Evolutionary conservation across 2,797 vertebrate species (phyloP), one percentile per base, ranked within the genome.

Genomic region (Phrynocephalus guinanensis): DNA sequence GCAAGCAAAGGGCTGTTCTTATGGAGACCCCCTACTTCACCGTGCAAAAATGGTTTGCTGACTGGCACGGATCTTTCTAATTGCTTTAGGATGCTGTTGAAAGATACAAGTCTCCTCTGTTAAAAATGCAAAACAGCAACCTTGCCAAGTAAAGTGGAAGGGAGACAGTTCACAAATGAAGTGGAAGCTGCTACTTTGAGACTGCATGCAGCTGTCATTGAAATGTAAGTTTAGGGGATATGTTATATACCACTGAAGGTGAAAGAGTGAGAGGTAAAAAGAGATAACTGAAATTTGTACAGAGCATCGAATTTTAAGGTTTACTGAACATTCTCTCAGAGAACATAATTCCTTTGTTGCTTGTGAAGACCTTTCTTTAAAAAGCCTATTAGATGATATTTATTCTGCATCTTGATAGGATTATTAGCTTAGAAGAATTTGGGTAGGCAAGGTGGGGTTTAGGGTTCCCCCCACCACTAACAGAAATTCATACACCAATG

Each of bases 31-130:
- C 71, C 38, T 75, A 83, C 84, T 83, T 30, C 70, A 63, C 28
- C 85, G 80, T 72, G 67, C 89, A 84, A 83, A 91, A 82, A 70
- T 56, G 78, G 70, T 76, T 84, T 91, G 60, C n/a, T 90, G 85
- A 86, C n/a, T 81, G 76, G 84, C 88, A 68, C 76, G 6, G 0
- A 72, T 86, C 68, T 66, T 78, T 75, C 67, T 81, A 89, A 91
- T 87, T 89, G 44, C 79, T 87, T 90, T 78, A 75, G 75, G 70
- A 22, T 13, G 78, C 82, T 91, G 63, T 67, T 78, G 16, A 75
- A 66, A 88, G 71, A 50, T 71, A 86, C 56, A 80, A 83, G 22
- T 33, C 18, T 90, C 16, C 48, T 78, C n/a, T 20, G 60, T 71
- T 56, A 44, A 16, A 86, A 82, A 30, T 11, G 20, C 52, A 81